Evolutionary conservation across 2,888 invertebrate species (phyloP).

Genomic region (Theodoxus fluviatilis): DNA sequence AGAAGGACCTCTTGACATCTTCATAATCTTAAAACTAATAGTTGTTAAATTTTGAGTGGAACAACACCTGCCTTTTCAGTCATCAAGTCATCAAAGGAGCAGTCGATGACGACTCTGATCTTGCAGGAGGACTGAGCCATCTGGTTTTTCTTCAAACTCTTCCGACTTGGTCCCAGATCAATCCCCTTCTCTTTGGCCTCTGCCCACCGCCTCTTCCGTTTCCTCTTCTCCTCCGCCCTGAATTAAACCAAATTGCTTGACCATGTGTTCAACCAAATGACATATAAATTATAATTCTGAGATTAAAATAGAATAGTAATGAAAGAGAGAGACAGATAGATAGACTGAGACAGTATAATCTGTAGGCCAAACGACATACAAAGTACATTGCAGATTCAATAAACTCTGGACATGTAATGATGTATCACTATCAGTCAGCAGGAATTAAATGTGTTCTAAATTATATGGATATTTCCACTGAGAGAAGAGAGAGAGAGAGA

Average conservation of each 20-base stretch:
- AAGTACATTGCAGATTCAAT: conserved; percentile 7
- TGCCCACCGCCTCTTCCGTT: conserved; percentile 75
- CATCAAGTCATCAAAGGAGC: conserved; percentile 92
- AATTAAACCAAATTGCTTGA: no score
- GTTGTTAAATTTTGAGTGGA: not conserved
- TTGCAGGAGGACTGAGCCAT: conserved; percentile 73
- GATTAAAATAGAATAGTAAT: not conserved
- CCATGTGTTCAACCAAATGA: no score
- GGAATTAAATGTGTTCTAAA: no score
- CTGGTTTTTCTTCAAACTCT: conserved; percentile 77
- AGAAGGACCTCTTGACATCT: no score
- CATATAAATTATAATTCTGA: conserved; percentile 50
- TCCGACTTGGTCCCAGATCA: conserved; percentile 74
- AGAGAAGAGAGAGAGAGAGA: no score
- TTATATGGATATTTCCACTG: no score
- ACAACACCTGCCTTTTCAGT: conserved; percentile 72
- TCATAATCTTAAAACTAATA: not conserved
- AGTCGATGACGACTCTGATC: conserved; percentile 81
- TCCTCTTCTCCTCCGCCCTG: conserved; percentile 73
- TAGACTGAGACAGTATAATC: not conserved
- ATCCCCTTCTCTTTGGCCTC: conserved; percentile 73
- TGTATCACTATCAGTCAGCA: no score
- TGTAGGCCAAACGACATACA: not conserved
- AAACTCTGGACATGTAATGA: no score
- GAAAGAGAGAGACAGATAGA: not conserved